Conservation (phyloP, 2,113 vertebrate species). For the Psettodes erumei region DNA sequence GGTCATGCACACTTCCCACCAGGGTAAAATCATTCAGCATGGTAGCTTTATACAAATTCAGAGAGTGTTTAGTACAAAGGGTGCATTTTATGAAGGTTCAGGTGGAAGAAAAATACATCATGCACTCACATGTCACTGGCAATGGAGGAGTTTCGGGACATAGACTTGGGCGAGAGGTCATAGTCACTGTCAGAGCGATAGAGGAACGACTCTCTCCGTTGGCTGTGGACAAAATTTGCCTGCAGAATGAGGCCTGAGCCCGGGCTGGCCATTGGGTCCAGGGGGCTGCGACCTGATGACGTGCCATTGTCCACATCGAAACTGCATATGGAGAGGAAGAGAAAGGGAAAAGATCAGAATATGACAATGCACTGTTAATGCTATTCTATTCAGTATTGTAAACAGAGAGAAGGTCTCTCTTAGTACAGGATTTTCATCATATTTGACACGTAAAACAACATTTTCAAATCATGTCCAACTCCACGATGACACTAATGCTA, state of each 20-base stretch:
- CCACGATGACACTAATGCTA: not conserved
- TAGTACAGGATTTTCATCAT: not conserved
- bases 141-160: constrained; percentile 99
- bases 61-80: constrained; percentile 18
- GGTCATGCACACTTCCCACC: constrained; percentile 54
- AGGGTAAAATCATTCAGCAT: not conserved
- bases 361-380: not conserved
- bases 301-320: constrained; percentile 99
- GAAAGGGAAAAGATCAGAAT: constrained; percentile 11
- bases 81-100: constrained; percentile 5
- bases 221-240: constrained; percentile 98
- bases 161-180: constrained; percentile 98
- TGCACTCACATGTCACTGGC: constrained; percentile 96
- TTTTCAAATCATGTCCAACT: not conserved
- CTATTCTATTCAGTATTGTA: not conserved
- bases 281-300: constrained; percentile 95
- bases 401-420: not conserved
- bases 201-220: constrained; percentile 97
- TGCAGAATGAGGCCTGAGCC: constrained; percentile 98
- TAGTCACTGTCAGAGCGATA: constrained; percentile 99
- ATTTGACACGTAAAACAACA: not conserved
- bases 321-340: constrained; percentile 77
- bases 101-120: not conserved
- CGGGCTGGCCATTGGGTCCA: constrained; percentile 98
- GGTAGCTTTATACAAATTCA: constrained; percentile 32